Base-by-base conservation (phyloP, 2,797 vertebrate genomes). In the Rhynchonycteris naso region DNA sequence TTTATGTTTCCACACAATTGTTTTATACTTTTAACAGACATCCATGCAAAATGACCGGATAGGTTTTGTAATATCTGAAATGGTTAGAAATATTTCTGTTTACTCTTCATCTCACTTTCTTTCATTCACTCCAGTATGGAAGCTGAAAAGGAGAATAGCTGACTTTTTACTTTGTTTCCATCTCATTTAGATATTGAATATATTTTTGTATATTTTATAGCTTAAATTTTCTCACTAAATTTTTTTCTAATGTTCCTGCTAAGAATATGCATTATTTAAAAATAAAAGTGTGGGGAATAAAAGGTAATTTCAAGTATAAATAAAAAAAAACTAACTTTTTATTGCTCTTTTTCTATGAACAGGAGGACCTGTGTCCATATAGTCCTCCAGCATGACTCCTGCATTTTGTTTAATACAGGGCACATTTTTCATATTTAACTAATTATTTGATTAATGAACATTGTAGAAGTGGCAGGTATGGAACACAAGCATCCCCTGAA, bases 111-210 rank as follows among this genome's bases (percentile, higher is more conserved):
- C 7, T 83, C 69, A 33, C 21, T 24, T 65, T 85, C 50, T 30
- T 22, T 24, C 13, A 54, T 8, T 16, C 43, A 83, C 22, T 87
- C 8, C 22, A 75, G 8, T 30, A 75, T 54, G 7, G 35, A 80
- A 87, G 4, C 28, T 35, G n/a, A 89, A 10, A 54, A 16, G 63
- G 1, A 76, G 16, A 43, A 35, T 38, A 71, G 14, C 7, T 91
- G 61, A 56, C 6, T 18, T 69, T 79, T 97, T 69, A 61, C 35
- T 59, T 63, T 6, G 81, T 76, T 59, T 87, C 2, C 11, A 80
- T 74, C 92, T 93, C 47, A 95, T 87, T 87, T 38, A 93, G 19
- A 91, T 38, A 61, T 2, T 61, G 71, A 87, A 18, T 86, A 54
- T 24, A 47, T 15, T 90, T 86, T 83, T 26, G 14, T 18, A 65